Base-by-base conservation (phyloP, 1,140 invertebrate genomes). In the Drosophila simulans region DNA sequence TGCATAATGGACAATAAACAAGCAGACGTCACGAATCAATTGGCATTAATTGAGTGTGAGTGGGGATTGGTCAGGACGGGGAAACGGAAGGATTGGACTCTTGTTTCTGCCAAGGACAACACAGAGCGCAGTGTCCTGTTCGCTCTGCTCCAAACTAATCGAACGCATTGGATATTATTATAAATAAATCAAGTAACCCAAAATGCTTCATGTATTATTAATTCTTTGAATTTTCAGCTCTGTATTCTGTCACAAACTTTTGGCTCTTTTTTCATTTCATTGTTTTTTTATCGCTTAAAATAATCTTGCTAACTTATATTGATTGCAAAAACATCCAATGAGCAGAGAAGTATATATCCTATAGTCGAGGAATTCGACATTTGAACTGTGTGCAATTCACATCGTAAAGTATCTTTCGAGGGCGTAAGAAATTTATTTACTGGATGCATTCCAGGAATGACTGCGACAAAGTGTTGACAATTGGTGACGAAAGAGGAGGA, bases 1-100 rank as follows among this genome's bases (percentile, higher is more conserved):
- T 17, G 22, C 17, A 69, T 73, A 65, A 85, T 73, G 53, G 63
- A 52, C 53, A 55, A 55, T 55, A 59, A 72, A 71, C 60, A 46
- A 65, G 59, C 31, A 72, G 78, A 80, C 66, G 64, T 77, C 81
- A 73, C 77, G 80, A 84, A 84, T 84, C 81, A 85, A 85, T 85
- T 80, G 81, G 58, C 78, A 72, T 77, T 85, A 85, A 84, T 85
- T 85, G 68, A 68, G 66, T 66, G 59, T 52, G 35, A 65, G 35
- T 59, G 48, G 48, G 25, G 17, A 17, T 10, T 27, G 51, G 59
- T 13, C 11, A 17, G 34, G 46, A 13, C 22, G 20, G 45, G 45
- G 43, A 4, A n/a, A 13, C 3, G 12, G 12, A 4, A 5, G 37
- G 13, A 4, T 13, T 46, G 45, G 22, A 5, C 7, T 13, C 22